Percentiles rank a stretch among this genome's conserved stretches.
phyloP scores from a whole-genome alignment of 1,140 invertebrate genomes.

The Choristoneura fumiferana region DNA sequence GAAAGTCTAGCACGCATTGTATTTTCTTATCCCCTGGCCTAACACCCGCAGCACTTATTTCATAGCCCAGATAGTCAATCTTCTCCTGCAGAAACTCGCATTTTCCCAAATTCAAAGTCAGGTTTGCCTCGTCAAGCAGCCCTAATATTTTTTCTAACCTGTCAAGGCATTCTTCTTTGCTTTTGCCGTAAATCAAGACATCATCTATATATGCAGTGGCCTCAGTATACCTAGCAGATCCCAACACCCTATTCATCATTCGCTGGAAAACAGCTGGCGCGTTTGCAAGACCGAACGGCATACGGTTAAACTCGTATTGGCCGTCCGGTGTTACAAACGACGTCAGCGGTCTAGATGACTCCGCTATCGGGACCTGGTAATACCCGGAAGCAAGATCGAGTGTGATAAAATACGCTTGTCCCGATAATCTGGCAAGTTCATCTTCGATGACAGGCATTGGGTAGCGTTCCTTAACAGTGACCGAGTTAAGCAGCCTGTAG shows the following conservation, averaged over 20 bases:
- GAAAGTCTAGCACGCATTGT: slow-evolving; percentile 32
- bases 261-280: slow-evolving; percentile 17
- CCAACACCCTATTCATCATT: neutral
- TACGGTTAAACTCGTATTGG: no score
- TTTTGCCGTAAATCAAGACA: neutral
- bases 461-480: slow-evolving; percentile 8
- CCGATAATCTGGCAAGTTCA: neutral
- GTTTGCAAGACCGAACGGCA: no score
- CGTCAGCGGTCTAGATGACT: neutral
- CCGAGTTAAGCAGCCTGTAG: neutral
- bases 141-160: slow-evolving; percentile 42
- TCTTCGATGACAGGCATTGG: slow-evolving; percentile 18
- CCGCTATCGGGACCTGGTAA: slow-evolving; percentile 5
- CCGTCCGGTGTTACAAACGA: no score
- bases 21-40: slow-evolving; percentile 29
- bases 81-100: slow-evolving; percentile 20
- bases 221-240: neutral
- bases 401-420: slow-evolving; percentile 12
- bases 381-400: no score
- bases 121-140: slow-evolving; percentile 22
- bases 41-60: neutral
- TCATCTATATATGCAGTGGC: slow-evolving; percentile 16
- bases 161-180: slow-evolving; percentile 31
- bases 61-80: slow-evolving; percentile 29
- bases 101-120: slow-evolving; percentile 31